Conservation (phyloP, 2,888 invertebrate genomes). For the Lathronympha strigana region DNA sequence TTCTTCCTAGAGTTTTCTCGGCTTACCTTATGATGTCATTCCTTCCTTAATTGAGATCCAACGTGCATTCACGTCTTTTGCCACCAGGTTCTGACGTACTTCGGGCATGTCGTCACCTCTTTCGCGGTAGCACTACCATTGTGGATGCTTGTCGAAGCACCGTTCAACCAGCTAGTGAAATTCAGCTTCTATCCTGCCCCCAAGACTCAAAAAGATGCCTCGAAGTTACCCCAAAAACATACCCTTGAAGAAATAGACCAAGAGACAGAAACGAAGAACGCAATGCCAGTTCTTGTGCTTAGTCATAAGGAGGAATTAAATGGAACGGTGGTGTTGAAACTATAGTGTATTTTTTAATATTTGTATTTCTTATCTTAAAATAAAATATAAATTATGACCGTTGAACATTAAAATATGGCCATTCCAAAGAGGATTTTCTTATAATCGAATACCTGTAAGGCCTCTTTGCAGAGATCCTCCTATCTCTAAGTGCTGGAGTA, state of each 20-base stretch:
- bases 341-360: neutral
- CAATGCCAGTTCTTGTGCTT: neutral
- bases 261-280: neutral
- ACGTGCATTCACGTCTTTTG: neutral
- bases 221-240: neutral
- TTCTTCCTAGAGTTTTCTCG: too few relatives aligned
- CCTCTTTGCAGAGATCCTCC: too few relatives aligned
- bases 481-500: too few relatives aligned
- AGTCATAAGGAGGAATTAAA: neutral
- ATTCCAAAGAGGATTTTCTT: too few relatives aligned
- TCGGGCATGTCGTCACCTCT: constrained; percentile 44
- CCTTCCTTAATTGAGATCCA: too few relatives aligned
- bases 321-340: neutral
- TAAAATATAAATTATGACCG: too few relatives aligned
- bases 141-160: constrained; percentile 52
- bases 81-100: constrained; percentile 46
- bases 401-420: too few relatives aligned
- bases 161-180: constrained; percentile 45
- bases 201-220: neutral
- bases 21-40: too few relatives aligned
- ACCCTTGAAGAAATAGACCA: neutral
- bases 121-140: constrained; percentile 46
- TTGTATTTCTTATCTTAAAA: neutral
- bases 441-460: too few relatives aligned
- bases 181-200: constrained; percentile 17